Percentiles rank a stretch among this genome's conserved stretches.
Evolutionary conservation across 1,140 invertebrate species (phyloP).

Genomic region (Ceratina calcarata): DNA sequence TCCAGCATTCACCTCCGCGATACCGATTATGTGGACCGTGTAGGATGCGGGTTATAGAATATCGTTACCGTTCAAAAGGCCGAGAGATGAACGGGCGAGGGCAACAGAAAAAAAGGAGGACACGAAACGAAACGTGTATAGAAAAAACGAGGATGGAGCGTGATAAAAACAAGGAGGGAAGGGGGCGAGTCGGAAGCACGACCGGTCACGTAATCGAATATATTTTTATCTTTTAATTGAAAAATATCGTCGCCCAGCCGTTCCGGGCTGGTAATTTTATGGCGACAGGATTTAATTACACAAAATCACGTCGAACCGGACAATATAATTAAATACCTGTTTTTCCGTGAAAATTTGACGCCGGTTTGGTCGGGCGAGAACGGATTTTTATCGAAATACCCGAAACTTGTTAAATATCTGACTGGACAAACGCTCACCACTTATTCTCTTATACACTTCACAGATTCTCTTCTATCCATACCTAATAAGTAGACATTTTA

Average conservation of each 20-base stretch:
- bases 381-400: constrained; percentile 33
- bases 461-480: background rate
- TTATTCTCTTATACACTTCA: background rate
- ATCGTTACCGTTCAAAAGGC: constrained; percentile 66
- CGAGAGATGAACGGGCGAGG: constrained; percentile 38
- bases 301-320: constrained; percentile 46
- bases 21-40: constrained; percentile 65
- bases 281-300: constrained; percentile 52
- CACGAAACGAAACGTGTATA: too few species aligned
- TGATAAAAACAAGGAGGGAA: background rate
- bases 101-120: background rate
- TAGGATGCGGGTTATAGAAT: constrained; percentile 65
- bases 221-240: constrained; percentile 50
- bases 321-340: constrained; percentile 48
- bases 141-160: background rate
- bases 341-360: constrained; percentile 33
- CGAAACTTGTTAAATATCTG: constrained; percentile 14
- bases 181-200: background rate
- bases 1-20: constrained; percentile 66
- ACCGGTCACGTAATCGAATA: constrained; percentile 42
- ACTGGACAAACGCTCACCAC: too few species aligned
- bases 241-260: constrained; percentile 39
- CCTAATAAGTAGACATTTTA: too few species aligned
- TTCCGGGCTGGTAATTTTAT: constrained; percentile 42
- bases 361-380: background rate